A percentile compares a stretch with the other conserved stretches of the same genome.
Conservation (phyloP, 2,888 invertebrate species). For the Linnaemya tessellans region DNA sequence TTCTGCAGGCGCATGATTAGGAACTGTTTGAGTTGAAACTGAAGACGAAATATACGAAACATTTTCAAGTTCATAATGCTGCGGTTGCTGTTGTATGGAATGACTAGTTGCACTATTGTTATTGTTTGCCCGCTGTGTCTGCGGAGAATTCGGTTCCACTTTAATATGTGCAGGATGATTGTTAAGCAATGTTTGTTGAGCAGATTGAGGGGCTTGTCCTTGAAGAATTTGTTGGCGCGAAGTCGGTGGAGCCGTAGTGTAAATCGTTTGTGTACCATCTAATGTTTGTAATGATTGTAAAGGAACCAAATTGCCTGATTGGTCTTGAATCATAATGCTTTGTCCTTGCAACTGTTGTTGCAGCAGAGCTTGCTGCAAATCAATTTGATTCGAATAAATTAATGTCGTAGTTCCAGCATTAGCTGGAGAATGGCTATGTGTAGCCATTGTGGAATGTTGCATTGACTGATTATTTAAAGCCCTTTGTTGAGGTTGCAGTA, state of each 20-base stretch:
- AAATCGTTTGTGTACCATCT: slow-evolving; percentile 80
- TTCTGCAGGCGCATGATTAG: slow-evolving; percentile 75
- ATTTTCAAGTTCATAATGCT: slow-evolving; percentile 81
- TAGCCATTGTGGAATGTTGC: slow-evolving; percentile 73
- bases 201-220: slow-evolving; percentile 71
- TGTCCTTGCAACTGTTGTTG: slow-evolving; percentile 82
- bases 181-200: slow-evolving; percentile 71
- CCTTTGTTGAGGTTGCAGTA: slow-evolving; percentile 69
- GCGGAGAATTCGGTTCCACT: slow-evolving; percentile 59
- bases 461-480: slow-evolving; percentile 59
- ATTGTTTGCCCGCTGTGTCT: slow-evolving; percentile 68
- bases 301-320: slow-evolving; percentile 81
- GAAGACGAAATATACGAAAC: slow-evolving; percentile 80
- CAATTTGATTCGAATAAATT: slow-evolving; percentile 82
- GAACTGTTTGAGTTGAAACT: slow-evolving; percentile 76
- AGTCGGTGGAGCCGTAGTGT: slow-evolving; percentile 76
- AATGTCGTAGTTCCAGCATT: slow-evolving; percentile 76
- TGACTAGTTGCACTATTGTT: slow-evolving; percentile 62
- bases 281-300: slow-evolving; percentile 77
- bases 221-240: slow-evolving; percentile 75
- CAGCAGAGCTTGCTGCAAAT: slow-evolving; percentile 81
- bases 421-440: slow-evolving; percentile 70
- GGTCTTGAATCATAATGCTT: slow-evolving; percentile 82
- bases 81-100: slow-evolving; percentile 73
- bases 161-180: slow-evolving; percentile 70